These are phyloP conservation scores for Drosophila subsilvestris DNA, from an alignment of 2,888 invertebrate species.

Conservation along the genomic window DNA sequence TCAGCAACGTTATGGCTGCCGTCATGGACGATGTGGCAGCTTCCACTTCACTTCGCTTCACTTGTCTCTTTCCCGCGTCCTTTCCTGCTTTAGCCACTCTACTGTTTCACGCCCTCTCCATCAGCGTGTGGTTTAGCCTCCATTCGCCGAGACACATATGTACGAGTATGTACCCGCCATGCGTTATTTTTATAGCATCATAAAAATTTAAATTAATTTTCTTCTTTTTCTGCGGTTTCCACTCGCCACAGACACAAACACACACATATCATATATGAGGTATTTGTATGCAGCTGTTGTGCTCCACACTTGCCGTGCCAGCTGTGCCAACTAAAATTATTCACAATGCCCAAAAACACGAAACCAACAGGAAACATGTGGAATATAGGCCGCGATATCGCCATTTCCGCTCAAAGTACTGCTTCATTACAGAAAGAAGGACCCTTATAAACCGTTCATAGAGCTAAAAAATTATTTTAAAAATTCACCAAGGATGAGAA, in stretches of 20 bases:
- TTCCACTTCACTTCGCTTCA: slow-evolving; percentile 21
- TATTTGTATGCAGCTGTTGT: slow-evolving; percentile 60
- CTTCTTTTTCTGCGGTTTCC: slow-evolving; percentile 34
- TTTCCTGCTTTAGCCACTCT: too few species aligned
- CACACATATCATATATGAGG: slow-evolving; percentile 9
- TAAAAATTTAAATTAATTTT: slow-evolving; percentile 77
- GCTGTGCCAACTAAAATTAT: too few species aligned
- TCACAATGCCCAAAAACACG: too few species aligned
- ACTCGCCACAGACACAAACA: slow-evolving; percentile 27
- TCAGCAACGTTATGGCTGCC: slow-evolving; percentile 19
- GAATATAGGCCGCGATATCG: too few species aligned
- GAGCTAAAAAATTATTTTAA: too few species aligned
- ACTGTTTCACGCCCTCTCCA: not conserved
- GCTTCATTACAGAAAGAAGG: too few species aligned
- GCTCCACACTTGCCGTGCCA: not conserved
- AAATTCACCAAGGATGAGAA: too few species aligned
- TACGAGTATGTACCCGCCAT: slow-evolving; percentile 46
- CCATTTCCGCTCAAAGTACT: too few species aligned
- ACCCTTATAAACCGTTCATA: too few species aligned
- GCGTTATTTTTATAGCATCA: slow-evolving; percentile 76
- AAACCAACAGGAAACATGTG: too few species aligned
- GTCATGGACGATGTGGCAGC: slow-evolving; percentile 16
- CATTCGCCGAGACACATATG: not conserved
- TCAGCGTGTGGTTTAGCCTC: not conserved
- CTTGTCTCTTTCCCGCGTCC: not conserved